phyloP scores from a whole-genome alignment of 2,888 invertebrate species.

The Atherix ibis region DNA sequence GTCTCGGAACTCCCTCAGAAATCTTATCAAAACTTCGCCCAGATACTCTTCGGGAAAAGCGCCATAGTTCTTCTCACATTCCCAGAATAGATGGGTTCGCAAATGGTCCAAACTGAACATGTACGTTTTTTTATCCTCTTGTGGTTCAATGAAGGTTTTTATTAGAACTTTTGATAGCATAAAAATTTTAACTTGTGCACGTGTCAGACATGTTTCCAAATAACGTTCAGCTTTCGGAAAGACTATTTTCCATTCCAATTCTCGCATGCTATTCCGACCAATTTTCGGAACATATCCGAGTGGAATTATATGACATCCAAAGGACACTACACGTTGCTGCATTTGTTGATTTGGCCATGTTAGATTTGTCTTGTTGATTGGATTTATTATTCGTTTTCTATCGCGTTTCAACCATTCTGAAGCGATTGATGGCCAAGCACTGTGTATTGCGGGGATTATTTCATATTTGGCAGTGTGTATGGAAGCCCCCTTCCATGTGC shows the following conservation, averaged over 20 bases:
- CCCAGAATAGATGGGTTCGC: constrained; percentile 58
- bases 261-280: constrained; percentile 41
- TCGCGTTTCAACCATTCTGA: constrained; percentile 49
- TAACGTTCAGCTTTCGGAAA: constrained; percentile 64
- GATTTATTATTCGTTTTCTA: constrained; percentile 40
- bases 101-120: constrained; percentile 51
- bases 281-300: constrained; percentile 49
- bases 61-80: constrained; percentile 54
- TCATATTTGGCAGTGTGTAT: constrained; percentile 50
- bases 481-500: constrained; percentile 47
- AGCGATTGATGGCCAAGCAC: constrained; percentile 57
- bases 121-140: constrained; percentile 42
- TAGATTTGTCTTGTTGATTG: constrained; percentile 39
- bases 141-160: constrained; percentile 54
- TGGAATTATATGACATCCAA: constrained; percentile 55
- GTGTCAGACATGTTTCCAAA: constrained; percentile 53
- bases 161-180: constrained; percentile 51
- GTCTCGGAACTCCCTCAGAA: constrained; percentile 46
- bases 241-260: constrained; percentile 61
- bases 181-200: constrained; percentile 54
- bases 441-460: constrained; percentile 50
- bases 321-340: constrained; percentile 46
- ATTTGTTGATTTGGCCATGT: constrained; percentile 55
- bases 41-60: constrained; percentile 60
- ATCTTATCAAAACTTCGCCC: constrained; percentile 47